Evolutionary conservation across 2,113 vertebrate genomes (phyloP).

Genomic region (Anthoscopus minutus): DNA sequence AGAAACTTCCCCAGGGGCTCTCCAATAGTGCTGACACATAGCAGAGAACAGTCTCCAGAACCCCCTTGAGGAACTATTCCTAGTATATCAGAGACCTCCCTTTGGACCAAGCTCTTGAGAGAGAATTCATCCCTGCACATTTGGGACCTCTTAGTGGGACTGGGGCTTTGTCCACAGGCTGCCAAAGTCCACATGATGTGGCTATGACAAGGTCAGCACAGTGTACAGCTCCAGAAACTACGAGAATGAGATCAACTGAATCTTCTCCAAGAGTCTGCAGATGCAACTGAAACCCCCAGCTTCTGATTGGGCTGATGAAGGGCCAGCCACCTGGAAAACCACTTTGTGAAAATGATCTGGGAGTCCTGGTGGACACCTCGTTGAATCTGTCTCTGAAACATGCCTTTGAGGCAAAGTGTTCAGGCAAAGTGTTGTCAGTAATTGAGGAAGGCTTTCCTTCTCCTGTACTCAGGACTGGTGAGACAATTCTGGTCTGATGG

Average conservation of each 20-base stretch:
- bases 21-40: background rate
- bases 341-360: background rate
- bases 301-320: background rate
- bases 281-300: background rate
- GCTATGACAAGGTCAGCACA: background rate
- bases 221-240: background rate
- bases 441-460: background rate
- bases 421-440: background rate
- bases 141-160: background rate
- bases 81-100: background rate
- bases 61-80: background rate
- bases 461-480: background rate
- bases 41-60: background rate
- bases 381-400: background rate
- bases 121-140: background rate
- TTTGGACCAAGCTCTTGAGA: background rate
- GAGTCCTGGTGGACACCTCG: background rate
- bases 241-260: background rate
- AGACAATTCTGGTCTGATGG: background rate
- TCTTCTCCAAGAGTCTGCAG: background rate
- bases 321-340: background rate
- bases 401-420: background rate
- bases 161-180: background rate
- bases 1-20: background rate
- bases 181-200: fast-evolving